Conservation (phyloP, 2,888 invertebrate species). For the Calameuta idolon region DNA sequence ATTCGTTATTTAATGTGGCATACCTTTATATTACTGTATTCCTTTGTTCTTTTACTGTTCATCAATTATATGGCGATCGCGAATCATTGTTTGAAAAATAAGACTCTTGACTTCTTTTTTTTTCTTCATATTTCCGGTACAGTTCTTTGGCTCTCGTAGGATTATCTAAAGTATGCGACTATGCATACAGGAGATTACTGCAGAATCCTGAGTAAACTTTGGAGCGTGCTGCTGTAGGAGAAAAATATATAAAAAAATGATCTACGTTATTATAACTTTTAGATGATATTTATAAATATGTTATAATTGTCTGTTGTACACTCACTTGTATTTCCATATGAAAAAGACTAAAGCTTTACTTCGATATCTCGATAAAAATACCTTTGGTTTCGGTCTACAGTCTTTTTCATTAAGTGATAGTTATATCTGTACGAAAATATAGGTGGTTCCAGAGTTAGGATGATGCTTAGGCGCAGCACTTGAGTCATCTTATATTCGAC, state of each 20-base stretch:
- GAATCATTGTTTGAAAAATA: background rate
- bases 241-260: background rate
- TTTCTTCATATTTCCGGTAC: background rate
- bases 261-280: no score
- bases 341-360: background rate
- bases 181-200: slow-evolving; percentile 42
- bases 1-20: background rate
- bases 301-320: no score
- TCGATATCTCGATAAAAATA: background rate
- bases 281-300: no score
- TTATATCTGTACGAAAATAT: background rate
- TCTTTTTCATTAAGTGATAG: background rate
- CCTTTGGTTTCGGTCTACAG: background rate
- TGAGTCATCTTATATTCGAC: background rate
- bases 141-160: background rate
- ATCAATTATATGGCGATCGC: background rate
- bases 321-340: no score
- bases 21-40: background rate
- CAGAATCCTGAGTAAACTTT: slow-evolving; percentile 39
- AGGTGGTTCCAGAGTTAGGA: background rate
- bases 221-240: background rate
- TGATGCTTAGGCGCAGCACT: background rate
- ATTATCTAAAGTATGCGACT: background rate
- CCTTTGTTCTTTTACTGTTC: background rate
- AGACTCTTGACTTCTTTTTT: background rate